Evolutionary conservation across 2,888 invertebrate species (phyloP), one percentile per base, ranked within the genome.

Genomic region (Neria commutata): DNA sequence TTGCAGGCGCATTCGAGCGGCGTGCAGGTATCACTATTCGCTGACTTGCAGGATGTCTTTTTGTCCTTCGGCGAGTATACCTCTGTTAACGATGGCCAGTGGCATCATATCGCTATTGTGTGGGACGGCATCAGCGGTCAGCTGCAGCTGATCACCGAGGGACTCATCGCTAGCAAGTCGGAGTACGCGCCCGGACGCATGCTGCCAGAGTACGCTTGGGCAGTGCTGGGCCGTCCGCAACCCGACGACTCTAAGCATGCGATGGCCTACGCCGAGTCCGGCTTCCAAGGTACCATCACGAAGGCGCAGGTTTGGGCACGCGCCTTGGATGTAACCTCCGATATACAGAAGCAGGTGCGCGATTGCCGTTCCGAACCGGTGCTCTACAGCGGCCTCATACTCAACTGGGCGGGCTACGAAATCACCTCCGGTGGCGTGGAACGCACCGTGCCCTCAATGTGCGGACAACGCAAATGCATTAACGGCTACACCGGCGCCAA

Each of bases 401-500:
- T 96, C 0, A 94, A 95, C 23, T 98, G 97, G 95, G 91, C 94
- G 29, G 96, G 95, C 21, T 98, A 95, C 77, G 95, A 96, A 78
- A 90, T 92, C 65, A 89, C 91, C 2, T 83, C 88, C 23, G 95
- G 95, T 55, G 95, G 95, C 26, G 95, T 95, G 16, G 95, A 95
- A 82, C 86, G 95, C 74, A 89, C 92, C 26, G 94, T 94, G 3
- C 95, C 95, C 14, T 95, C 95, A 0, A 90, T 92, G 68, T 97
- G 97, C 71, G 96, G 96, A 5, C 92, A 94, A 77, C 86, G 92
- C 70, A 88, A 90, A 56, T 97, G 97, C 75, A 90, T 93, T 3
- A 90, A 92, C 51, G 95, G 95, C 46, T 95, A 93, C 76, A 86
- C 89, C 5, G 96, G 96, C 55, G 79, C 87, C 40, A 91, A 92